Conservation (phyloP, 2,888 invertebrate genomes). For the Ceramica pisi region DNA sequence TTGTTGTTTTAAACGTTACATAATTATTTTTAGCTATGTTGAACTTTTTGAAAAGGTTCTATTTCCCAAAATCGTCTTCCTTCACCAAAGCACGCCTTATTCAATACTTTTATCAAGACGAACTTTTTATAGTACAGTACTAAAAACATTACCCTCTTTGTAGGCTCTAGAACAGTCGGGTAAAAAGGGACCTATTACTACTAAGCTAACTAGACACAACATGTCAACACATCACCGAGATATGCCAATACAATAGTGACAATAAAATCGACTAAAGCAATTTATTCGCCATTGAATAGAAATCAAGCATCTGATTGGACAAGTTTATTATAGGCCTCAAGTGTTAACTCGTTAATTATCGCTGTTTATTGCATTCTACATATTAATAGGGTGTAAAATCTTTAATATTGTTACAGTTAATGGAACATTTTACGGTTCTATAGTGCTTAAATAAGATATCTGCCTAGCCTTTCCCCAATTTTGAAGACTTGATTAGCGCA, state of each 20-base stretch:
- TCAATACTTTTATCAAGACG: not conserved
- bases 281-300: slow-evolving; percentile 52
- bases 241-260: slow-evolving; percentile 21
- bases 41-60: too few species aligned
- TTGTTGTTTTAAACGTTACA: too few species aligned
- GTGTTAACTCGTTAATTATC: slow-evolving; percentile 29
- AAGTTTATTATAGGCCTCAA: slow-evolving; percentile 51
- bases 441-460: too few species aligned
- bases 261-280: slow-evolving; percentile 36
- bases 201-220: slow-evolving; percentile 2
- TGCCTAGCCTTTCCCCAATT: too few species aligned
- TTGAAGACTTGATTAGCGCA: too few species aligned
- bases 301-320: slow-evolving; percentile 48
- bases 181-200: not conserved
- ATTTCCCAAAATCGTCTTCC: too few species aligned
- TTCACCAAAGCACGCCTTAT: too few species aligned
- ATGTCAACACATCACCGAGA: slow-evolving; percentile 28
- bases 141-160: too few species aligned
- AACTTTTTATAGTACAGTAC: too few species aligned
- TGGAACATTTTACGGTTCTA: not conserved
- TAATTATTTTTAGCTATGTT: too few species aligned
- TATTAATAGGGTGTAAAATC: not conserved
- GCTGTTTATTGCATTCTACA: slow-evolving; percentile 25
- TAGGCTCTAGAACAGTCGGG: not conserved
- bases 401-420: not conserved